These are phyloP conservation scores for Melanotaenia boesemani DNA, from an alignment of 2,797 vertebrate genomes.

Conservation along the genomic window DNA sequence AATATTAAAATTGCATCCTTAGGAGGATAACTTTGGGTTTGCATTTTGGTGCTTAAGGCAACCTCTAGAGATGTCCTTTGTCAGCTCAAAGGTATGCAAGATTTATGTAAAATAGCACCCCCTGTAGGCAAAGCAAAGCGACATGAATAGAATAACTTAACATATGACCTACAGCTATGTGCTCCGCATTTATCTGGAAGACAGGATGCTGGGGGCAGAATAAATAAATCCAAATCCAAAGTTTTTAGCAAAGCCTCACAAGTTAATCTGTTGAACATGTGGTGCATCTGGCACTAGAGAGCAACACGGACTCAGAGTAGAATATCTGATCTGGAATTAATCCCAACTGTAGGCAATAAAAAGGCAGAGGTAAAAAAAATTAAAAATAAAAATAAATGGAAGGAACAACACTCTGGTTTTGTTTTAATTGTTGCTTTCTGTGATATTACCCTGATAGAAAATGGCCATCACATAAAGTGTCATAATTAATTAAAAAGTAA, in stretches of 20 bases:
- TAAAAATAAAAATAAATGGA: too few species aligned
- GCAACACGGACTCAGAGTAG: not conserved
- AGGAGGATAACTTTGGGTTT: slow-evolving; percentile 27
- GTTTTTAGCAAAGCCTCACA: slow-evolving; percentile 1
- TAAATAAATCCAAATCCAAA: slow-evolving; percentile 21
- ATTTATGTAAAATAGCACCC: slow-evolving; percentile 58
- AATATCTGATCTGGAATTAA: not conserved
- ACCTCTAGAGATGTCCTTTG: slow-evolving; percentile 44
- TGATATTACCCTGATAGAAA: too few species aligned
- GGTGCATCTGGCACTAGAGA: not conserved
- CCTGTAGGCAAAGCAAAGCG: slow-evolving; percentile 38
- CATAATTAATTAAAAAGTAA: too few species aligned
- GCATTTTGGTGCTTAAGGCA: slow-evolving; percentile 48
- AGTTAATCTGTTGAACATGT: not conserved
- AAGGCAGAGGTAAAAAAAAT: not conserved
- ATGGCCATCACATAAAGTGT: too few species aligned
- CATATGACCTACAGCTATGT: slow-evolving; percentile 17
- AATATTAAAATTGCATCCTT: slow-evolving; percentile 54
- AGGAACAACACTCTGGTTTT: too few species aligned
- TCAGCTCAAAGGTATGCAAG: slow-evolving; percentile 49
- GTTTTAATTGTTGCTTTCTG: too few species aligned
- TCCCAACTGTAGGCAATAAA: too few species aligned
- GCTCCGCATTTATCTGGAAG: slow-evolving; percentile 29
- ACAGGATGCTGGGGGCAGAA: slow-evolving; percentile 28
- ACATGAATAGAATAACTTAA: slow-evolving; percentile 35